Conservation (phyloP, 2,797 vertebrate species). For the Oophaga sylvatica region DNA sequence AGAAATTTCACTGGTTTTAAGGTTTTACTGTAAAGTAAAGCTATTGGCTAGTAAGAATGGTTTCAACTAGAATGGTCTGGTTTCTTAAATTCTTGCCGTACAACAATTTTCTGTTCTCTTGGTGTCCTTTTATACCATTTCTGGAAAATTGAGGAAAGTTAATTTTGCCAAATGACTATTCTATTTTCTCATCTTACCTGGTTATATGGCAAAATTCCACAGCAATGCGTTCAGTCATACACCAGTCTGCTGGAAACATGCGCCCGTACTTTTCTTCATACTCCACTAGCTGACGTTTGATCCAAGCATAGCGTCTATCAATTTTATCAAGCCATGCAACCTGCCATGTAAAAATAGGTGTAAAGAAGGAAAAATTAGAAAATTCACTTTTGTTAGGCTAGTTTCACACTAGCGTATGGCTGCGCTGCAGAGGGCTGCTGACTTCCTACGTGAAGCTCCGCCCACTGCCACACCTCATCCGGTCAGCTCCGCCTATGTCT, state of each 20-base stretch:
- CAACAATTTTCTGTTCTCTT: too few relatives aligned
- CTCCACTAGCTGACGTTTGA: conserved; percentile 95
- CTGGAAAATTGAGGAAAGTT: not conserved
- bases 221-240: conserved; percentile 94
- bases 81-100: too few relatives aligned
- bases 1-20: too few relatives aligned
- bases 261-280: conserved; percentile 97
- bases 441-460: too few relatives aligned
- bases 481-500: too few relatives aligned
- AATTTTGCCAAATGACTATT: not conserved
- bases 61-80: too few relatives aligned
- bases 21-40: too few relatives aligned
- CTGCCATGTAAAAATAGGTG: conserved; percentile 62
- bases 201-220: conserved; percentile 97
- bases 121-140: not conserved
- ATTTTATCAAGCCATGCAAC: conserved; percentile 98
- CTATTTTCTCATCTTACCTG: conserved; percentile 72
- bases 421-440: too few relatives aligned
- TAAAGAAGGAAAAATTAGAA: not conserved
- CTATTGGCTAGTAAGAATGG: too few relatives aligned
- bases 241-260: conserved; percentile 96
- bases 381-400: too few relatives aligned
- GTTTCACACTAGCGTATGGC: too few relatives aligned
- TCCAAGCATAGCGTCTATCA: conserved; percentile 95
- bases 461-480: too few relatives aligned